Evolutionary conservation across 2,888 invertebrate genomes (phyloP), one percentile per base, ranked within the genome.

Genomic region (Deilephila elpenor): DNA sequence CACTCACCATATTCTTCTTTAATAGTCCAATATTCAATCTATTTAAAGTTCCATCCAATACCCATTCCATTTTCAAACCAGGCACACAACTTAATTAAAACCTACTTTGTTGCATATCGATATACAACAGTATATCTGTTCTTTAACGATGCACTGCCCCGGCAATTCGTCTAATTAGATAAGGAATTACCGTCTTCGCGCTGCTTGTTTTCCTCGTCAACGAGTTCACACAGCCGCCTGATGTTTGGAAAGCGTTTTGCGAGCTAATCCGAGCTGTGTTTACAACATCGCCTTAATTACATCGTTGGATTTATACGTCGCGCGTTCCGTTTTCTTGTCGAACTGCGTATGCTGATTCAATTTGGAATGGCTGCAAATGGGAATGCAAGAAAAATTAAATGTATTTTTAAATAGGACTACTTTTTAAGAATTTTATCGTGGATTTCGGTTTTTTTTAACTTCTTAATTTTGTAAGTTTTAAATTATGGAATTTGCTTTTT

Each of bases 161-260:
- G 76, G 77, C 77, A 80, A 86, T 84, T 85, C 83, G 78, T 83
- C 86, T 92, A 92, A 92, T 92, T 91, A 91, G 89, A 91, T 93
- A 89, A 92, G 89, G 89, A 93, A 92, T 93, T 92, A 93, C 90
- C 91, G 85, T 90, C 90, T 91, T 89, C 85, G 82, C 84, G 83
- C 79, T 87, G 89, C 89, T 90, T 89, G 89, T 86, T 86, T 87
- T 87, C 83, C 88, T 89, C 88, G 86, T 89, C 85, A 88, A 78
- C 80, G 80, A 80, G 82, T 81, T 84, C 88, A 86, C 88, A 86
- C 84, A 87, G 87, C 77, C 64, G 64, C 79, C 76, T 78, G 77
- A 73, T 83, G 86, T 89, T 90, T 89, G 85, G 82, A 83, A 84
- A 88, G 84, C 84, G 81, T 88, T 85, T 81, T 79, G 85, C 84